Percentiles rank a stretch among this genome's conserved stretches.
phyloP scores from a whole-genome alignment of 1,140 invertebrate genomes.

The Hylaeus anthracinus region DNA sequence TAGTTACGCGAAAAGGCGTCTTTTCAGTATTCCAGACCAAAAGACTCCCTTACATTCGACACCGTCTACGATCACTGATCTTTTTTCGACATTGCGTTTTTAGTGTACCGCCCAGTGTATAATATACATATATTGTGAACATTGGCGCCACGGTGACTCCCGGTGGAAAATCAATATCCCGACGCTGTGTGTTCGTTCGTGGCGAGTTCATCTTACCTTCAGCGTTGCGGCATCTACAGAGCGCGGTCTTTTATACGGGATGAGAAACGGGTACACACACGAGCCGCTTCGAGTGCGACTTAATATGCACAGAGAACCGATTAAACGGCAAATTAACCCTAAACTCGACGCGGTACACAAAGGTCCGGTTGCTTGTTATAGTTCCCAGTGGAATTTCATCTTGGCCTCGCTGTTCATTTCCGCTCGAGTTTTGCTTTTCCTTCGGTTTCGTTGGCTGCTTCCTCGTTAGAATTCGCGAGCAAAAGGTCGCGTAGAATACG shows the following conservation, averaged over 20 bases:
- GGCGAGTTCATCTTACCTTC: slow-evolving; percentile 66
- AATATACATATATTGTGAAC: slow-evolving; percentile 19
- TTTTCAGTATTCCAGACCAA: no score
- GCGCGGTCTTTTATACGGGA: slow-evolving; percentile 22
- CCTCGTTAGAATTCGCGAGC: background rate
- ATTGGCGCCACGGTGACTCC: slow-evolving; percentile 77
- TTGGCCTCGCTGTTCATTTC: background rate
- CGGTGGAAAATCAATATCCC: slow-evolving; percentile 78
- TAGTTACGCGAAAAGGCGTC: no score
- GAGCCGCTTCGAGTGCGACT: slow-evolving; percentile 13
- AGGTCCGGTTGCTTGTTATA: background rate
- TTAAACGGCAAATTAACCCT: slow-evolving; percentile 31
- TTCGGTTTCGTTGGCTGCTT: background rate
- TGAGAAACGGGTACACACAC: slow-evolving; percentile 7
- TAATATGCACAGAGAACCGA: slow-evolving; percentile 30
- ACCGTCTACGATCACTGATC: no score
- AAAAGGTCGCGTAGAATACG: background rate
- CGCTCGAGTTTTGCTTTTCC: background rate
- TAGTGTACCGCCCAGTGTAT: slow-evolving; percentile 22
- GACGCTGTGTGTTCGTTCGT: slow-evolving; percentile 57
- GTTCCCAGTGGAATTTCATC: background rate
- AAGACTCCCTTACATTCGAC: no score
- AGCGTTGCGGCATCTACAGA: slow-evolving; percentile 29
- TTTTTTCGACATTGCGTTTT: background rate
- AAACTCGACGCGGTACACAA: background rate